Conservation (phyloP, 92 coral and sea anemone species). For the Palythoa heliodiscus region DNA sequence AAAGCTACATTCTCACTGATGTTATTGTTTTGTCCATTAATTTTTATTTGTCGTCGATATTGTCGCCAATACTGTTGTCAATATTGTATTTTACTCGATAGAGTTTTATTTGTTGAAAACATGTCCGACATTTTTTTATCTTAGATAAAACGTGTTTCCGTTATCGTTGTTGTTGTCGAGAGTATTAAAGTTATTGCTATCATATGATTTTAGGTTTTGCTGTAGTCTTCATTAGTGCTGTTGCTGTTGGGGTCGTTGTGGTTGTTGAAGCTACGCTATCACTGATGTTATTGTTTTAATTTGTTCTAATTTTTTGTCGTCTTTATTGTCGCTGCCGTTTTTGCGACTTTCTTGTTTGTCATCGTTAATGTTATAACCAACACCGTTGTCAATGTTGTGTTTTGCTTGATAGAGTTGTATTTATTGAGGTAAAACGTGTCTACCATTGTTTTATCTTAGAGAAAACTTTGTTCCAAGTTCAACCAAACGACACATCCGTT, state of each 20-base stretch:
- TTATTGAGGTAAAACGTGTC: background rate
- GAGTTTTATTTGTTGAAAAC: background rate
- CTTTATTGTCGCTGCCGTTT: background rate
- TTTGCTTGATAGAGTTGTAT: background rate
- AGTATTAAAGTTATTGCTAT: too few species aligned
- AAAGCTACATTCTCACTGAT: background rate
- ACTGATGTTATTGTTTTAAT: background rate
- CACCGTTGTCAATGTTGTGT: background rate
- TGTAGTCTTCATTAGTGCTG: too few species aligned
- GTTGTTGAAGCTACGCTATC: background rate
- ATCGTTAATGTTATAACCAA: background rate
- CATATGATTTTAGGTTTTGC: too few species aligned
- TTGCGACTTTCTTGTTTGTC: too few species aligned
- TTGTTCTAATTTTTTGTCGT: background rate
- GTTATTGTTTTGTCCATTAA: background rate
- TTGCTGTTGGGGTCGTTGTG: background rate
- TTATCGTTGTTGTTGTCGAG: too few species aligned
- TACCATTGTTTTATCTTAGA: background rate
- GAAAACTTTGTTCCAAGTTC: background rate
- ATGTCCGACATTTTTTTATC: background rate
- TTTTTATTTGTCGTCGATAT: background rate
- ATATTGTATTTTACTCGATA: background rate
- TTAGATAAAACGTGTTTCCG: background rate
- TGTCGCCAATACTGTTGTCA: background rate
- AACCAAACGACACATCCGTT: background rate